Conservation (phyloP, 2,797 vertebrate species). For the Myotis pilosus region DNA sequence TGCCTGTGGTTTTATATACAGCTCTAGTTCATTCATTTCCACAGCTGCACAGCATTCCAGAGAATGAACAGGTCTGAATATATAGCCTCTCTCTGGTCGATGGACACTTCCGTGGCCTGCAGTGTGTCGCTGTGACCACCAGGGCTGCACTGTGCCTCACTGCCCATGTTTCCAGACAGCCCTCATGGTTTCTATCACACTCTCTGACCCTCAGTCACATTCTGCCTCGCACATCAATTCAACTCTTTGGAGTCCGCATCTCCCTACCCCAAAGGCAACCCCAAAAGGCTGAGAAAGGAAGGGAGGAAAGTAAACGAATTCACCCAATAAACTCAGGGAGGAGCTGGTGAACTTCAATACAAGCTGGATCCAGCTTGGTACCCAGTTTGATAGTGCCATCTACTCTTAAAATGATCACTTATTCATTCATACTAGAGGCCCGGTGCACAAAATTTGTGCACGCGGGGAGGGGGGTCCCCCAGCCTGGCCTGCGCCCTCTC, state of each 20-base stretch:
- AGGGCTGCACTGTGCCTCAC: not conserved
- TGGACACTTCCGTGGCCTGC: rapidly evolving
- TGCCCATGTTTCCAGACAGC: not conserved
- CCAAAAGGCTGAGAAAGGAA: not conserved
- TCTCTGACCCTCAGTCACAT: not conserved
- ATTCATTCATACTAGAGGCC: not conserved
- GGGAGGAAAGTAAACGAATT: not conserved
- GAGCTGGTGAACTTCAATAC: not conserved
- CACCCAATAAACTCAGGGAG: not conserved
- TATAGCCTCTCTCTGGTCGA: rapidly evolving
- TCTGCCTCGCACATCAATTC: rapidly evolving
- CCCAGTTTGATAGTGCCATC: too few species aligned
- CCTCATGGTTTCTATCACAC: not conserved
- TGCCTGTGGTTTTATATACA: rapidly evolving
- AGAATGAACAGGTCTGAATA: not conserved
- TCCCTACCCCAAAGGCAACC: not conserved
- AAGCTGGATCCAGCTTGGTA: not conserved
- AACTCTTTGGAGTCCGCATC: not conserved
- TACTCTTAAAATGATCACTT: rapidly evolving
- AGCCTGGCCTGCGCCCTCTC: too few species aligned
- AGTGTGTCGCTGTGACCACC: rapidly evolving
- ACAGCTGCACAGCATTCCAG: rapidly evolving
- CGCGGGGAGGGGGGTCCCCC: too few species aligned
- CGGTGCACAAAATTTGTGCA: too few species aligned
- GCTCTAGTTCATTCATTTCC: not conserved